Conservation (phyloP, 2,113 vertebrate species). For the Dinomys branickii region DNA sequence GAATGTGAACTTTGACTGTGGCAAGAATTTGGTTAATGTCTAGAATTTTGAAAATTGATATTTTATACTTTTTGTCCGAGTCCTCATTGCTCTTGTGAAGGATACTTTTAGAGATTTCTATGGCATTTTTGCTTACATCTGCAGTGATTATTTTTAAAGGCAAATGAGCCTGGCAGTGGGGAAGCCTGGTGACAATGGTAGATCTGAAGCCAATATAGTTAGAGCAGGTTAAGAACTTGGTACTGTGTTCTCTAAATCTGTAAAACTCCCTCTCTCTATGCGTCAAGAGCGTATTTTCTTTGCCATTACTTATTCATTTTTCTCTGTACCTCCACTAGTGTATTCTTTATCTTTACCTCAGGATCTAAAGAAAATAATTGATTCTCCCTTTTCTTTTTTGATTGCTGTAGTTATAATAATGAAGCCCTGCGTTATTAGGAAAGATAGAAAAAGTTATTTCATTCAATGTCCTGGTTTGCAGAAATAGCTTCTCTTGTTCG, state of each 20-base stretch:
- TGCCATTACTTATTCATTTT: not conserved
- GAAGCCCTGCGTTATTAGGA: not conserved
- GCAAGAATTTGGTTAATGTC: not conserved
- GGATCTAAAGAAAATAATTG: not conserved
- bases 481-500: not conserved
- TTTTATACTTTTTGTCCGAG: not conserved
- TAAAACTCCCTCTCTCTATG: accelerated
- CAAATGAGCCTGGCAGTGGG: not conserved
- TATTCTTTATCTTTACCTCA: not conserved
- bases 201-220: not conserved
- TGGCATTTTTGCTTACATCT: not conserved
- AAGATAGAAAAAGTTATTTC: not conserved
- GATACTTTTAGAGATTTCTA: not conserved
- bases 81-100: not conserved
- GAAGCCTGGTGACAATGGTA: not conserved
- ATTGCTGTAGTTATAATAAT: not conserved
- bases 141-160: not conserved
- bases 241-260: not conserved
- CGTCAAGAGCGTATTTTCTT: too few species aligned
- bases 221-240: not conserved
- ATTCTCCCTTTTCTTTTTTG: not conserved
- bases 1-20: not conserved
- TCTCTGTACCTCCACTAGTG: not conserved
- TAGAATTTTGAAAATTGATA: not conserved
- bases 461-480: not conserved